These are phyloP conservation scores for Dryoscopus gambensis DNA, from an alignment of 2,113 vertebrate genomes.

Conservation along the genomic window DNA sequence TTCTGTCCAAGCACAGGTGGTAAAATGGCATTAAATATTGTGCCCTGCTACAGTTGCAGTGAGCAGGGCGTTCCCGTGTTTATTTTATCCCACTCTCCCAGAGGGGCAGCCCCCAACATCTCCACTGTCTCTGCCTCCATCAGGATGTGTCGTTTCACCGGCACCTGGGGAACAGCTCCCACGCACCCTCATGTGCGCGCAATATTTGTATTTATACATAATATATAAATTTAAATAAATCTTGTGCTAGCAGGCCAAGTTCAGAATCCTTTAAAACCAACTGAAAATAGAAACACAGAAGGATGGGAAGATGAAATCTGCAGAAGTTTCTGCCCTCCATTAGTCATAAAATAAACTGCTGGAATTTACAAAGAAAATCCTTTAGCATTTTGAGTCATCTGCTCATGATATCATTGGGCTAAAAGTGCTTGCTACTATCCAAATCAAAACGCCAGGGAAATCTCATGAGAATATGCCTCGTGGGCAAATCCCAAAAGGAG, in stretches of 20 bases:
- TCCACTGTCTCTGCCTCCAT: not conserved
- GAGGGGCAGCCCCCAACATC: not conserved
- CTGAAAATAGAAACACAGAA: constrained; percentile 58
- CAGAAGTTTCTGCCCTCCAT: constrained; percentile 34
- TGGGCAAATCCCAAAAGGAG: constrained; percentile 73
- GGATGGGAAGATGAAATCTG: constrained; percentile 50
- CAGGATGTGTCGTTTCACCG: not conserved
- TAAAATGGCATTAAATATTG: not conserved
- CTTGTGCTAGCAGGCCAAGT: constrained; percentile 8
- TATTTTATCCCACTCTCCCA: not conserved
- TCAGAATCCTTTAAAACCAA: constrained; percentile 41
- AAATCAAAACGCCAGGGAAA: constrained; percentile 54
- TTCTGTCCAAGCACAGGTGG: not conserved
- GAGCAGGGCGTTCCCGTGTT: not conserved
- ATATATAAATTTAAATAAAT: constrained; percentile 40
- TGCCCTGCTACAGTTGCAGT: not conserved
- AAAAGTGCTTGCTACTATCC: constrained; percentile 61
- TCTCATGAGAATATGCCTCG: constrained; percentile 71
- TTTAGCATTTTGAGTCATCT: constrained; percentile 45
- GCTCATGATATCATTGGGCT: constrained; percentile 59
- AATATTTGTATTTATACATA: constrained; percentile 1
- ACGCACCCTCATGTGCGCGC: not conserved
- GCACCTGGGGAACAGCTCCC: constrained; percentile 50
- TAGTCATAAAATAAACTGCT: constrained; percentile 50
- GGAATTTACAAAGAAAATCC: constrained; percentile 58